Percentiles rank a stretch among this genome's conserved stretches.
phyloP scores from a whole-genome alignment of 92 coral and sea anemone genomes.

The Epizoanthus stellaris region DNA sequence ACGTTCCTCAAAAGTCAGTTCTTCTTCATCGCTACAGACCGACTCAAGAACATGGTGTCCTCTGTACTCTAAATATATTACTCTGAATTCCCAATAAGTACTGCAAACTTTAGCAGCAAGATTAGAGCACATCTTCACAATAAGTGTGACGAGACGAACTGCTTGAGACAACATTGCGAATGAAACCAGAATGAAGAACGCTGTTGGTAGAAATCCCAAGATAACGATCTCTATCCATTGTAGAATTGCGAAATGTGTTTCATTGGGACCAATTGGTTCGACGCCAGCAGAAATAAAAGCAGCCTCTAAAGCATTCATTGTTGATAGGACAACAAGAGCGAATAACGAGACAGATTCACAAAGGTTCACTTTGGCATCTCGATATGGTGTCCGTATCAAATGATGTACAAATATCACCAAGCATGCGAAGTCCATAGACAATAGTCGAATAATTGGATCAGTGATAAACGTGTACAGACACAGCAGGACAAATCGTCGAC shows the following conservation, averaged over 20 bases:
- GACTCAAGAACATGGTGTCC: no score
- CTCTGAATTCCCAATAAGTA: no score
- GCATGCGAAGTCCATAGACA: constrained; percentile 27
- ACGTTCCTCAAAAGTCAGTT: no score
- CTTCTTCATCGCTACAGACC: no score
- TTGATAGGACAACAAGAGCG: constrained; percentile 23
- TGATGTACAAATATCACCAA: constrained; percentile 39
- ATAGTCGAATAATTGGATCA: constrained; percentile 4
- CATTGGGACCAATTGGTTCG: constrained; percentile 30
- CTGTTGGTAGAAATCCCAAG: constrained; percentile 29
- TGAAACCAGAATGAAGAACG: background rate
- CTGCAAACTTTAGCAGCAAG: no score
- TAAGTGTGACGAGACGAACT: background rate
- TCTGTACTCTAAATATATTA: no score
- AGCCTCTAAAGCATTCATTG: constrained; percentile 37
- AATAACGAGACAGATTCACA: constrained; percentile 24
- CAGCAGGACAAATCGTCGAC: constrained; percentile 35
- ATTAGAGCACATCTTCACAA: no score
- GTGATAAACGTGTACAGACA: constrained; percentile 24
- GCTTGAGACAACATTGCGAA: constrained; percentile 37
- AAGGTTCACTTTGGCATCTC: constrained; percentile 36
- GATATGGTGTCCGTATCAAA: constrained; percentile 21
- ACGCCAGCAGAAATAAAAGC: constrained; percentile 29
- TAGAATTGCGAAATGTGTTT: background rate
- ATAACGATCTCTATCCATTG: constrained; percentile 35